A percentile compares a stretch with the other conserved stretches of the same genome.
Evolutionary conservation across 2,888 invertebrate species (phyloP).

Genomic region (Yponomeuta cagnagella): DNA sequence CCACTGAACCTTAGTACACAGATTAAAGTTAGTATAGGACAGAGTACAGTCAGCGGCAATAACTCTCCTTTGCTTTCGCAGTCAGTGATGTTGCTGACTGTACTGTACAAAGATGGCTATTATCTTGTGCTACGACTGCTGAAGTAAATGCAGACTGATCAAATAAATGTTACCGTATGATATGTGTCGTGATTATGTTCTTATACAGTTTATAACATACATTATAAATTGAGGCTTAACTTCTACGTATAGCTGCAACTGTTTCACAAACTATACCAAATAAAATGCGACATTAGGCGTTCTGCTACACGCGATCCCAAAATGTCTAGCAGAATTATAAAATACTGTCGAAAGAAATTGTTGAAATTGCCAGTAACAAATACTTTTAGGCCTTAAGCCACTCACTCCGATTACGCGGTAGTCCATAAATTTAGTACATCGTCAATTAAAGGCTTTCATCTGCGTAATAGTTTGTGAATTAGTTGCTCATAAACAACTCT

Average conservation of each 20-base stretch:
- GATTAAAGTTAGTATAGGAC: no score
- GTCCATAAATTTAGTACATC: neutral
- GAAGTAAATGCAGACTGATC: slow-evolving; percentile 52
- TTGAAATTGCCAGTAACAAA: neutral
- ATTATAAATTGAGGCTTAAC: neutral
- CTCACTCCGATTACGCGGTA: no score
- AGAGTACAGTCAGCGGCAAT: no score
- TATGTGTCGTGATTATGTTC: neutral
- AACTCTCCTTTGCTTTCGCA: no score
- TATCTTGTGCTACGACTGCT: neutral
- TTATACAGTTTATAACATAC: neutral
- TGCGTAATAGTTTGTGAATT: neutral
- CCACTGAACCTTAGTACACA: no score
- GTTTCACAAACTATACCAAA: neutral
- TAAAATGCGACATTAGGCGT: neutral
- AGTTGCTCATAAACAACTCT: neutral
- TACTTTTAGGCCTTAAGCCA: no score
- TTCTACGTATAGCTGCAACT: neutral
- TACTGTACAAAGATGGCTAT: no score
- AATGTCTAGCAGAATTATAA: no score
- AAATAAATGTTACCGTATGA: neutral
- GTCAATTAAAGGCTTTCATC: neutral
- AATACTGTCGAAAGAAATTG: neutral
- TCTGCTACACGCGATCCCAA: no score
- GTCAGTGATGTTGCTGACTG: no score